Percentiles rank a stretch among this genome's conserved stretches.
phyloP scores from a whole-genome alignment of 2,113 vertebrate species.

The Theristicus caerulescens region DNA sequence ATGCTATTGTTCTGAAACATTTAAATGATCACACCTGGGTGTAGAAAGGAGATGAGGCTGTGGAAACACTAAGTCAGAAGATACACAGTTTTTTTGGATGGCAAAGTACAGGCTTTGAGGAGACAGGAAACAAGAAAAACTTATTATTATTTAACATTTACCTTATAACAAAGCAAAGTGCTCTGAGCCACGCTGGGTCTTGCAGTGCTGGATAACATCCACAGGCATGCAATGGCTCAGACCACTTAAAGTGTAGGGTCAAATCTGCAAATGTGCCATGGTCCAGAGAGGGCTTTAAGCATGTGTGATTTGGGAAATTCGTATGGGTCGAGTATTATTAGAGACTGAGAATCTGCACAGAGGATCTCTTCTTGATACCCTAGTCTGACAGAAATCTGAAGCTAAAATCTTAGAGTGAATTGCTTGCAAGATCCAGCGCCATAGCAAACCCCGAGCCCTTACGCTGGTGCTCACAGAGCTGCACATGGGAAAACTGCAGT shows the following conservation, averaged over 20 bases:
- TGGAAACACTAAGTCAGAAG: neutral
- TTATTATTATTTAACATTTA: neutral
- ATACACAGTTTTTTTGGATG: neutral
- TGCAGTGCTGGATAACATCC: neutral
- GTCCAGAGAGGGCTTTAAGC: neutral
- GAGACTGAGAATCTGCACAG: neutral
- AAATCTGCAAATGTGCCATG: neutral
- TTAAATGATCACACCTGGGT: neutral
- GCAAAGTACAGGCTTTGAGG: neutral
- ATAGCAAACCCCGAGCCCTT: rapidly evolving
- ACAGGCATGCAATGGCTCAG: neutral
- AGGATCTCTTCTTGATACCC: neutral
- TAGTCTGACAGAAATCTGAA: neutral
- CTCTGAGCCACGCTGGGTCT: neutral
- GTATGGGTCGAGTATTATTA: neutral
- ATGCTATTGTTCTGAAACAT: neutral
- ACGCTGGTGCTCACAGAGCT: neutral
- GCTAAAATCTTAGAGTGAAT: neutral
- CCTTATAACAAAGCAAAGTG: neutral
- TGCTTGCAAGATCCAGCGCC: neutral
- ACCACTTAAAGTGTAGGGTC: neutral
- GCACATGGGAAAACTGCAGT: neutral
- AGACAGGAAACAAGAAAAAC: neutral
- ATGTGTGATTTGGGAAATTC: neutral
- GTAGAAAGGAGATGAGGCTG: neutral